These are phyloP conservation scores for Dreissena polymorpha DNA, from an alignment of 1,140 invertebrate genomes.

Conservation along the genomic window DNA sequence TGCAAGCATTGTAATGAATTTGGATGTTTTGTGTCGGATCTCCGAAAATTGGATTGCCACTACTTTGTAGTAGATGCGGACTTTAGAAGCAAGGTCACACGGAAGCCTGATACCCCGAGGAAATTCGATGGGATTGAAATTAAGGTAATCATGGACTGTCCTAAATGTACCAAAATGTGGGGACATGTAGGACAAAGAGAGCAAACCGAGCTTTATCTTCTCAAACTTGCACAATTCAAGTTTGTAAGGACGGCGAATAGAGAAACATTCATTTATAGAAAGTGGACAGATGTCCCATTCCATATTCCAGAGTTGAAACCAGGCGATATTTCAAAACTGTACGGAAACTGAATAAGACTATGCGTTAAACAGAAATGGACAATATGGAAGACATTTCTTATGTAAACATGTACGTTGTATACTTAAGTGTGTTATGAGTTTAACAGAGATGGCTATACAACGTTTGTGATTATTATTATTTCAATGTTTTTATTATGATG, in stretches of 20 bases:
- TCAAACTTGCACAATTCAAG: slow-evolving; percentile 11
- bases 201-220: background rate
- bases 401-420: no score
- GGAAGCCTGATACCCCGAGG: background rate
- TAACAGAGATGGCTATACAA: no score
- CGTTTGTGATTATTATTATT: no score
- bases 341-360: background rate
- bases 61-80: slow-evolving; percentile 6
- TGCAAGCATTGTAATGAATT: slow-evolving; percentile 10
- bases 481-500: no score
- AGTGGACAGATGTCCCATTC: slow-evolving; percentile 11
- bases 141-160: slow-evolving; percentile 18
- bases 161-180: slow-evolving; percentile 15
- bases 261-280: background rate
- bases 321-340: background rate
- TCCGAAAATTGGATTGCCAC: background rate
- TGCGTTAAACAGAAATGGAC: no score
- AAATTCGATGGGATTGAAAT: background rate
- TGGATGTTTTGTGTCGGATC: background rate
- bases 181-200: background rate
- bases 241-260: background rate
- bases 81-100: background rate
- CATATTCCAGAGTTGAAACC: background rate
- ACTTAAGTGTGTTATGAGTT: no score
- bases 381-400: no score